phyloP scores from a whole-genome alignment of 2,113 vertebrate genomes.

The Argyrosomus japonicus region DNA sequence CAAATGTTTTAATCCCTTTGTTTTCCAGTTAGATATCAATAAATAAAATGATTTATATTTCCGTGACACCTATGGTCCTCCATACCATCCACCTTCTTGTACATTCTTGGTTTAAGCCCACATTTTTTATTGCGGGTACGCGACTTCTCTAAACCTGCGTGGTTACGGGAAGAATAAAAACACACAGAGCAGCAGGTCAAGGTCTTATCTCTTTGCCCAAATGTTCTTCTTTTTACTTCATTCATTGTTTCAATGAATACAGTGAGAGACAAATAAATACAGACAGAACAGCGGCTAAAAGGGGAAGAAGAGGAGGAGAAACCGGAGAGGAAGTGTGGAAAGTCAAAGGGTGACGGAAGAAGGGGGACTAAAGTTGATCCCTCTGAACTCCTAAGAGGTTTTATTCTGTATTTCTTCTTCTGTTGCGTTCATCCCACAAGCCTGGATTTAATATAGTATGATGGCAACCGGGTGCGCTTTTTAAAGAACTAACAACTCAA shows the following conservation, averaged over 20 bases:
- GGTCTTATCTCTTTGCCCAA: conserved; percentile 56
- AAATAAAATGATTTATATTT: neutral
- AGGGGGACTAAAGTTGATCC: conserved; percentile 13
- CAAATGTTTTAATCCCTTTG: too few species aligned
- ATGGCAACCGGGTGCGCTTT: neutral
- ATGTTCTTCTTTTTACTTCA: conserved; percentile 72
- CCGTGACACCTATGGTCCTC: neutral
- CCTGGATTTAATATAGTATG: neutral
- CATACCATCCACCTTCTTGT: too few species aligned
- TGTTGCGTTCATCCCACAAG: neutral
- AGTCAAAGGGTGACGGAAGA: neutral
- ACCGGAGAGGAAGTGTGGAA: neutral
- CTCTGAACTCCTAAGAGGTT: conserved; percentile 7
- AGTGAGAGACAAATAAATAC: conserved; percentile 78
- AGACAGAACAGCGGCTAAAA: conserved; percentile 58
- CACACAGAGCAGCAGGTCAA: conserved; percentile 33
- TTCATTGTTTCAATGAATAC: conserved; percentile 66
- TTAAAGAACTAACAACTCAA: conserved; percentile 5
- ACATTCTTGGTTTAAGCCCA: too few species aligned
- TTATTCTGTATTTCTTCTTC: neutral
- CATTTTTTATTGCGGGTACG: too few species aligned
- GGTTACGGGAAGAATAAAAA: conserved; percentile 5
- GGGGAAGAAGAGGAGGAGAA: neutral
- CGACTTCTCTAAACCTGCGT: neutral
- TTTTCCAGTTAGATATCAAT: neutral